These are phyloP conservation scores for Tribolium castaneum DNA, from an alignment of 1,140 invertebrate genomes.

Conservation along the genomic window DNA sequence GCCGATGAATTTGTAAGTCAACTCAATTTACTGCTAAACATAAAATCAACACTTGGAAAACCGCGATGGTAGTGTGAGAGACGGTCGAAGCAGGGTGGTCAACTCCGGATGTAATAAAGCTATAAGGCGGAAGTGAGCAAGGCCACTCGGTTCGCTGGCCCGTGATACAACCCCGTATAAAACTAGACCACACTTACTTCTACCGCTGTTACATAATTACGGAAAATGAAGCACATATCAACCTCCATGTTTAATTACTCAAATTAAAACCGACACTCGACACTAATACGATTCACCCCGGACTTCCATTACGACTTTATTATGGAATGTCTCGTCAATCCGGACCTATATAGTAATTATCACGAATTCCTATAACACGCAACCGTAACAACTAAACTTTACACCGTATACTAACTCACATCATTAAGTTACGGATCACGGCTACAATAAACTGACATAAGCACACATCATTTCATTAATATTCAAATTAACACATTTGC, in stretches of 20 bases:
- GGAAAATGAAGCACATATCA: constrained; percentile 23
- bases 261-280: constrained; percentile 26
- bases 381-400: neutral
- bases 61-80: constrained; percentile 14
- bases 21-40: constrained; percentile 26
- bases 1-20: neutral
- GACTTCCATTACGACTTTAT: constrained; percentile 17
- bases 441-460: no score
- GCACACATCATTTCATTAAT: no score
- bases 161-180: constrained; percentile 42
- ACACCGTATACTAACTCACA: neutral
- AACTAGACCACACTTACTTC: constrained; percentile 30
- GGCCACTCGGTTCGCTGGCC: constrained; percentile 31
- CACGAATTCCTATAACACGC: neutral
- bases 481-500: no score
- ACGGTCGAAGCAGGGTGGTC: constrained; percentile 28
- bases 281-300: constrained; percentile 16
- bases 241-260: constrained; percentile 16
- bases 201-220: constrained; percentile 34
- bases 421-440: neutral
- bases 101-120: constrained; percentile 47
- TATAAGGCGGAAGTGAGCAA: constrained; percentile 45
- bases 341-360: constrained; percentile 1
- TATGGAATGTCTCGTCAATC: constrained; percentile 8
- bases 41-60: constrained; percentile 29